Percentiles rank a stretch among this genome's conserved stretches.
These are phyloP conservation scores for Tachina lurida DNA, from an alignment of 2,888 invertebrate species.

Conservation along the genomic window DNA sequence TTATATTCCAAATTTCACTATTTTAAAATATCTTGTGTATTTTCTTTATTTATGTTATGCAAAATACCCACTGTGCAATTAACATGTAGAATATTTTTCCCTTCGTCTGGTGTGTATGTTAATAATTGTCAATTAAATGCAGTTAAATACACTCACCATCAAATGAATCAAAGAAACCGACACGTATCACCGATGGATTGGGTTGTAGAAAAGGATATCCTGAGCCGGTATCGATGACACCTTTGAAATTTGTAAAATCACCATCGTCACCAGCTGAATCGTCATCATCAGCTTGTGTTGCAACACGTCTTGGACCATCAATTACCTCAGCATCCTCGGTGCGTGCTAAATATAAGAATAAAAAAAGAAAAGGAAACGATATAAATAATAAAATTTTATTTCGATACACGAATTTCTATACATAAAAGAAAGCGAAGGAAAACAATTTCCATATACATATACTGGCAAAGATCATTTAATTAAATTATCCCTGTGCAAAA, in stretches of 20 bases:
- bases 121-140: constrained; percentile 68
- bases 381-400: constrained; percentile 49
- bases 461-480: constrained; percentile 26
- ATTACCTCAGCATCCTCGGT: constrained; percentile 80
- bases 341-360: constrained; percentile 75
- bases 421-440: constrained; percentile 4
- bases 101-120: constrained; percentile 33
- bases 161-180: constrained; percentile 81
- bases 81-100: background rate
- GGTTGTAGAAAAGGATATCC: constrained; percentile 80
- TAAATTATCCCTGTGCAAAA: constrained; percentile 46
- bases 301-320: constrained; percentile 74
- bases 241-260: constrained; percentile 79
- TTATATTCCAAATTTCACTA: too few relatives aligned
- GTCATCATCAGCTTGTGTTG: constrained; percentile 68
- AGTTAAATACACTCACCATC: constrained; percentile 79
- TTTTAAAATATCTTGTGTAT: too few relatives aligned
- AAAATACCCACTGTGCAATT: background rate
- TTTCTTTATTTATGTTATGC: too few relatives aligned
- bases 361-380: constrained; percentile 35
- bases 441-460: constrained; percentile 12
- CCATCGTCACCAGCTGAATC: constrained; percentile 72
- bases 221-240: constrained; percentile 81
- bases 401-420: constrained; percentile 11
- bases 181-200: constrained; percentile 76